These are phyloP conservation scores for Amblyraja radiata DNA, from an alignment of 2,797 vertebrate species.

Conservation along the genomic window DNA sequence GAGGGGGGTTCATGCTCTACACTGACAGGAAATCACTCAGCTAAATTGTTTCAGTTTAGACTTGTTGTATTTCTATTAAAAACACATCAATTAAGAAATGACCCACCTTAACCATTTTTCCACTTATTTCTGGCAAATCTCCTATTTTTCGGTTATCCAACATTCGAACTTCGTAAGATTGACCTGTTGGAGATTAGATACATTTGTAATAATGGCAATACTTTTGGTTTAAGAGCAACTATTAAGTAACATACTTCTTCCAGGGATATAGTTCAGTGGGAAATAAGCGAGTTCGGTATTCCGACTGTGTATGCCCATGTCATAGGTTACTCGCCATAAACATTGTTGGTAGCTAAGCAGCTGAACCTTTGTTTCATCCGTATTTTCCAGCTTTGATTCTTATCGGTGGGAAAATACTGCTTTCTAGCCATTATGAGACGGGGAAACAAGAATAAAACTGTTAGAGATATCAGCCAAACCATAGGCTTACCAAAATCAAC, in stretches of 20 bases:
- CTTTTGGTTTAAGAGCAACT: not conserved
- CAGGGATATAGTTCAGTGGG: not conserved
- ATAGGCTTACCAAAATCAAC: too few relatives aligned
- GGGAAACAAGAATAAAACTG: too few relatives aligned
- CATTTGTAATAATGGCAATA: not conserved
- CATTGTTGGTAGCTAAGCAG: too few relatives aligned
- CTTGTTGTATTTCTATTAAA: not conserved
- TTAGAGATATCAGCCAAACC: too few relatives aligned
- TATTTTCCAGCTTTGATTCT: too few relatives aligned
- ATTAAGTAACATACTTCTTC: not conserved
- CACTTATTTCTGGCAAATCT: slow-evolving; percentile 83
- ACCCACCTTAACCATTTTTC: slow-evolving; percentile 88
- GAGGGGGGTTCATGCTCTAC: not conserved
- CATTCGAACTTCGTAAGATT: slow-evolving; percentile 94
- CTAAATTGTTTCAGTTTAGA: not conserved
- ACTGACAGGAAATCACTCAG: not conserved
- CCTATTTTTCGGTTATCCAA: slow-evolving; percentile 88
- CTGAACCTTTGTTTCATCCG: too few relatives aligned
- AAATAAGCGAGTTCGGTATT: too few relatives aligned
- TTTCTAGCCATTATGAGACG: too few relatives aligned
- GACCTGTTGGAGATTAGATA: slow-evolving; percentile 61
- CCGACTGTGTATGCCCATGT: too few relatives aligned
- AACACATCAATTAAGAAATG: not conserved
- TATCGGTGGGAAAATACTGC: too few relatives aligned
- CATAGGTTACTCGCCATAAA: too few relatives aligned